Evolutionary conservation across 2,113 vertebrate genomes (phyloP).

Genomic region (Gambusia affinis): DNA sequence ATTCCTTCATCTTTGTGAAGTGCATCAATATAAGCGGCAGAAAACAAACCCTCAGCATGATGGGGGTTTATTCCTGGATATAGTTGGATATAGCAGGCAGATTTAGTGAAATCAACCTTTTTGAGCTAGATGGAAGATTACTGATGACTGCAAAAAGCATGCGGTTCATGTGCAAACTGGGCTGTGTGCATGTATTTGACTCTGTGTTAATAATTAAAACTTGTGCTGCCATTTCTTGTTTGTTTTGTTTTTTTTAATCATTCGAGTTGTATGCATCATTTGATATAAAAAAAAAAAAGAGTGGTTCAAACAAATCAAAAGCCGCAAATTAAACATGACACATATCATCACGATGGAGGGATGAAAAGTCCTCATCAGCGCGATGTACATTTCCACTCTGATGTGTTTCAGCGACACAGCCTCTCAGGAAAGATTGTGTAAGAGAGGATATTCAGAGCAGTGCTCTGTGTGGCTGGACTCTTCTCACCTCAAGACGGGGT

Average conservation of each 20-base stretch:
- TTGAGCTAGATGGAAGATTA: too few species aligned
- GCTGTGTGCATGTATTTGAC: neutral
- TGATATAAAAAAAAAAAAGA: too few species aligned
- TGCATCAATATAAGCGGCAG: too few species aligned
- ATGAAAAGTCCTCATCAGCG: neutral
- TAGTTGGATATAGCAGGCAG: too few species aligned
- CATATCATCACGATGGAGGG: neutral
- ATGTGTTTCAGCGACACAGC: too few species aligned
- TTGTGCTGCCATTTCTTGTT: neutral
- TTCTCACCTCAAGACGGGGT: constrained; percentile 69
- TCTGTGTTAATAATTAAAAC: neutral
- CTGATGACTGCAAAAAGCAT: neutral
- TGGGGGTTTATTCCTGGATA: too few species aligned
- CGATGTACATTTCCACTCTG: neutral
- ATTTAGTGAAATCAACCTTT: too few species aligned
- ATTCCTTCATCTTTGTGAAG: too few species aligned
- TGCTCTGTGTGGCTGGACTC: neutral
- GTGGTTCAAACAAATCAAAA: neutral
- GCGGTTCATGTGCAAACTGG: neutral
- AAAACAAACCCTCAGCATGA: too few species aligned
- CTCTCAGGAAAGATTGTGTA: neutral
- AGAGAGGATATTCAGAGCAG: neutral
- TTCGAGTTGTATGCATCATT: neutral
- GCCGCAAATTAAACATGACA: neutral
- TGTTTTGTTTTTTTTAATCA: neutral